Base-by-base conservation (phyloP, 1,140 invertebrate genomes). In the Lanistes nyassanus region DNA sequence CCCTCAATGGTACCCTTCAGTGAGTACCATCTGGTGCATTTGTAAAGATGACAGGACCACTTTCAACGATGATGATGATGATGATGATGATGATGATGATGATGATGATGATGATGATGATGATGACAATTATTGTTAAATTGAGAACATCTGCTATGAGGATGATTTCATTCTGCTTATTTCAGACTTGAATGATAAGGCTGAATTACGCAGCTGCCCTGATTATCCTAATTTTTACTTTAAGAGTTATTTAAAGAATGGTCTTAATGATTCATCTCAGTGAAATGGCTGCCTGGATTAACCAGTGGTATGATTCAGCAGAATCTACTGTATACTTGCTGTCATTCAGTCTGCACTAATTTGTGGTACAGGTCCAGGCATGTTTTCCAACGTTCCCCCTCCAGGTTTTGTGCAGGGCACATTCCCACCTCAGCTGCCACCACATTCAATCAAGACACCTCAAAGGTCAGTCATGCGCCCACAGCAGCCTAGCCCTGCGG, bases 381-480 rank as follows among this genome's bases (percentile, higher is more conserved):
- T 72, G 70, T 60, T 72, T 34, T 19, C n/a, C 31, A 53, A 72
- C 53, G 53, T 53, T 42, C 70, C 70, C 9, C 70, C 37, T 55
- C 55, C 36, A 11, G 11, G 56, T 9, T 34, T 56, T 60, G 21
- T 34, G 37, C 21, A n/a, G 56, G 19, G 39, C 36, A 31, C 55
- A 58, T 19, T 72, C 36, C 56, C 60, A 6, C 60, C 70, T 26
- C 70, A 72, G 34, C 69, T 36, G 2, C 70, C 70, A 5, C 70
- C 56, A 29, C 56, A 37, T n/a, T 62, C 56, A 37, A 29, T 55
- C 56, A 72, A 23, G 34, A 37, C 55, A 39, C 34, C 34, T 7
- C 51, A n/a, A 29, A 42, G 53, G 21, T 51, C 51, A 23, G 26
- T 34, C 19, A n/a, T 55, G 34, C n/a, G 3, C 21, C 3, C 19